Base-by-base conservation (phyloP, 2,888 invertebrate genomes). In the Heteromurus nitidus region DNA sequence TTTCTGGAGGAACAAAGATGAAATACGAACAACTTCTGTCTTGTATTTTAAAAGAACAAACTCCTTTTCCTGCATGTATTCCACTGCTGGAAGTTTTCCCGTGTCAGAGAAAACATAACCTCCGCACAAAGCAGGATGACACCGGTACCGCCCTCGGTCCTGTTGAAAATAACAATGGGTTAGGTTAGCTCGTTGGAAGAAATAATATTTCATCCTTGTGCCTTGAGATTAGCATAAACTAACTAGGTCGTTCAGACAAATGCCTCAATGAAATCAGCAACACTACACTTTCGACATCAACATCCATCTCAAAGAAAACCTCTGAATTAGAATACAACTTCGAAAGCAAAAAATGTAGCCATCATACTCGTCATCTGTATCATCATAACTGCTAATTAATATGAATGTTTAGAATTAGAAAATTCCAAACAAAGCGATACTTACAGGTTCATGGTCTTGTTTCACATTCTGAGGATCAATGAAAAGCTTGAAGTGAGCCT, bases 1-100 rank as follows among this genome's bases (percentile, higher is more conserved):
- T 91, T 98, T 98, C 88, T 97, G 96, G 85, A 98, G 92, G 90
- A 97, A 96, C 68, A 93, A 92, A 58, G 94, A 94, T 89, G 96
- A 96, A 85, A 98, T 93, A 83, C 89, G 88, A 88, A 97, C 92
- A 0, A 95, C 93, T 88, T 98, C 98, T 28, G 94, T 94, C 88
- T 96, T 95, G 90, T 94, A 98, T 85, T 96, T 93, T 80, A 98
- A 90, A 88, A 95, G 91, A 80, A 94, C 94, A 89, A 95, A 95
- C 89, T 96, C 96, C 84, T 95, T 91, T 88, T 96, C 96, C 0
- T 94, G 85, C 44, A 95, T 91, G 89, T 95, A 96, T 87, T 97
- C 96, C 20, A 97, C 93, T 60, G 93, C 92, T 11, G 97, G 96
- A 88, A 96, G 91, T 44, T 84, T 76, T 9, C 83, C 84, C 11